phyloP scores from a whole-genome alignment of 2,797 vertebrate species.

The Ambastaia sidthimunki region DNA sequence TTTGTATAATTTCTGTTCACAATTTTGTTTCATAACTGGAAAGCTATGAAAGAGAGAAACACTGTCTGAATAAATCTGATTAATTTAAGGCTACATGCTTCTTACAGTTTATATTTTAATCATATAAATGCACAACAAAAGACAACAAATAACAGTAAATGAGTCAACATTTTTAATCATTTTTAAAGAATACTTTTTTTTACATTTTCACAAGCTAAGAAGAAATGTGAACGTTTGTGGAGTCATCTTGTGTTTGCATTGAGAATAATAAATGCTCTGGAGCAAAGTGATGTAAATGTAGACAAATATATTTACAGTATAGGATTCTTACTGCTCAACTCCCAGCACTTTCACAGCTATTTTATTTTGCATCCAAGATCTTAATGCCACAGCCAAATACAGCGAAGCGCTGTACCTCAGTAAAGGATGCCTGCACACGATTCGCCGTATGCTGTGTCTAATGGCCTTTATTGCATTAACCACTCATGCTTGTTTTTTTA shows the following conservation, averaged over 20 bases:
- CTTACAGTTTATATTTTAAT: neutral
- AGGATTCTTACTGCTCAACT: constrained; percentile 26
- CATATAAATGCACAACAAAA: neutral
- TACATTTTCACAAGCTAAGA: constrained; percentile 83
- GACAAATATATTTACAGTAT: constrained; percentile 57
- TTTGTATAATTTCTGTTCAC: neutral
- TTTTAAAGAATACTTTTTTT: constrained; percentile 80
- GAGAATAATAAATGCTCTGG: constrained; percentile 58
- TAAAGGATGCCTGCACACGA: constrained; percentile 27
- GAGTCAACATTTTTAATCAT: constrained; percentile 75
- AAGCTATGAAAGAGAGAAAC: neutral
- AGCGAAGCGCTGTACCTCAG: too few relatives aligned
- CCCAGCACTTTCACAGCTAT: constrained; percentile 26
- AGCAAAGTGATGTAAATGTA: constrained; percentile 64
- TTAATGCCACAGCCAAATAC: constrained; percentile 37
- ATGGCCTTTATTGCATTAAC: constrained; percentile 46
- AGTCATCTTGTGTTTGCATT: constrained; percentile 61
- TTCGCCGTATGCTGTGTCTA: constrained; percentile 34
- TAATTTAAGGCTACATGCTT: neutral
- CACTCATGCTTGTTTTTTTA: constrained; percentile 57
- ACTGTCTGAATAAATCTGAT: neutral
- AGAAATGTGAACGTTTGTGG: constrained; percentile 68
- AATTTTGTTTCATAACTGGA: too few relatives aligned
- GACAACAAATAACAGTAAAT: constrained; percentile 48
- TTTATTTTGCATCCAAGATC: constrained; percentile 15